Percentiles rank a stretch among this genome's conserved stretches.
phyloP scores from a whole-genome alignment of 2,888 invertebrate genomes.

The Melolontha melolontha region DNA sequence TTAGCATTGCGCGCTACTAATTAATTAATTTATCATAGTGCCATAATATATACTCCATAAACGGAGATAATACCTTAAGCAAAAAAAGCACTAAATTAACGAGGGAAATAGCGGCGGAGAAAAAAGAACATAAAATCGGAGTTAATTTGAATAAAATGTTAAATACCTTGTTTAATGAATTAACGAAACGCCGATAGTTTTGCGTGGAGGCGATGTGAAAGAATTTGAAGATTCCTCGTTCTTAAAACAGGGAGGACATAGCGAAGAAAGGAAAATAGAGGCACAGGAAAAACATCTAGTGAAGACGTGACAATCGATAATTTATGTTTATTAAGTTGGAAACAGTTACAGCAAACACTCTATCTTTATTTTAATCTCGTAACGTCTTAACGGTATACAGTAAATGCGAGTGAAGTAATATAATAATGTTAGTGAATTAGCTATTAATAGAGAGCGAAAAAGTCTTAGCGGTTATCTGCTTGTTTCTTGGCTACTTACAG shows the following conservation, averaged over 20 bases:
- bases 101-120: background rate
- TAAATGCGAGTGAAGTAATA: slow-evolving; percentile 1
- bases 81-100: slow-evolving; percentile 1
- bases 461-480: background rate
- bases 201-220: background rate
- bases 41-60: slow-evolving; percentile 23
- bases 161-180: slow-evolving; percentile 3
- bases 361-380: slow-evolving; percentile 35
- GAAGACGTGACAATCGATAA: slow-evolving; percentile 36
- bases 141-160: slow-evolving; percentile 18
- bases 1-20: slow-evolving; percentile 13
- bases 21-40: slow-evolving; percentile 28
- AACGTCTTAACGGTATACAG: slow-evolving; percentile 25
- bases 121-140: slow-evolving; percentile 6
- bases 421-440: background rate
- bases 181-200: background rate
- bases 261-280: slow-evolving; percentile 5
- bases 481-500: background rate
- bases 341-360: slow-evolving; percentile 14
- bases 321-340: slow-evolving; percentile 33
- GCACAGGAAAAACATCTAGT: slow-evolving; percentile 10
- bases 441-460: background rate
- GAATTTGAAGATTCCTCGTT: slow-evolving; percentile 1
- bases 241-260: background rate
- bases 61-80: slow-evolving; percentile 7